A percentile compares a stretch with the other conserved stretches of the same genome.
Evolutionary conservation across 2,888 invertebrate genomes (phyloP).

Genomic region (Micoletzkya japonica): DNA sequence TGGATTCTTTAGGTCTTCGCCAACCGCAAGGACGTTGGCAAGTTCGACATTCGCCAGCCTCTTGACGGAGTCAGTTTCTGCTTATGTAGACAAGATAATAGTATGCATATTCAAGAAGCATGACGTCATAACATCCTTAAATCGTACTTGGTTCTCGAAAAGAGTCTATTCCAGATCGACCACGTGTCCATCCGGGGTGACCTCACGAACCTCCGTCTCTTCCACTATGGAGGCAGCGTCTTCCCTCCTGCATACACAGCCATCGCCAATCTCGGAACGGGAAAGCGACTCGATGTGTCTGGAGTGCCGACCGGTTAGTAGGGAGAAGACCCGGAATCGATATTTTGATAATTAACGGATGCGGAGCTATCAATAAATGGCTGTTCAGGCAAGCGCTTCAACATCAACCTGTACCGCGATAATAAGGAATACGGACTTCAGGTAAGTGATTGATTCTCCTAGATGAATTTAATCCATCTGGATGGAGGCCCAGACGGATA

Average conservation of each 20-base stretch:
- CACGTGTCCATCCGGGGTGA: conserved; percentile 62
- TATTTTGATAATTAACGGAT: not conserved
- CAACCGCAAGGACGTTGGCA: conserved; percentile 59
- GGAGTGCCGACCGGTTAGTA: conserved; percentile 54
- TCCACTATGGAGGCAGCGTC: conserved; percentile 61
- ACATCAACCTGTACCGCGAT: conserved; percentile 59
- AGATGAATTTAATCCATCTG: not conserved
- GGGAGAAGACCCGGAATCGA: not conserved
- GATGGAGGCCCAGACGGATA: not conserved
- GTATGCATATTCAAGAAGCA: not conserved
- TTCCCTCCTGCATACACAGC: conserved; percentile 60
- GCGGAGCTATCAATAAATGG: not conserved
- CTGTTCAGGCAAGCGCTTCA: conserved; percentile 55
- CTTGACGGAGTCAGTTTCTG: conserved; percentile 57
- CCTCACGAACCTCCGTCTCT: conserved; percentile 53
- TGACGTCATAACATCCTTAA: not conserved
- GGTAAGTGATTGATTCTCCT: conserved; percentile 29
- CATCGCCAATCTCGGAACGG: conserved; percentile 56
- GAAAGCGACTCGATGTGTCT: conserved; percentile 60
- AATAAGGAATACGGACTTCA: conserved; percentile 61
- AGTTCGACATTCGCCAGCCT: conserved; percentile 56
- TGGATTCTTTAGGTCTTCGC: conserved; percentile 57
- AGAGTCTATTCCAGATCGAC: conserved; percentile 46
- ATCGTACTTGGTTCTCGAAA: not conserved
- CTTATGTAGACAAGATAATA: not conserved